phyloP scores from a whole-genome alignment of 2,797 vertebrate genomes.

The Cynodonichthys magdalenae region DNA sequence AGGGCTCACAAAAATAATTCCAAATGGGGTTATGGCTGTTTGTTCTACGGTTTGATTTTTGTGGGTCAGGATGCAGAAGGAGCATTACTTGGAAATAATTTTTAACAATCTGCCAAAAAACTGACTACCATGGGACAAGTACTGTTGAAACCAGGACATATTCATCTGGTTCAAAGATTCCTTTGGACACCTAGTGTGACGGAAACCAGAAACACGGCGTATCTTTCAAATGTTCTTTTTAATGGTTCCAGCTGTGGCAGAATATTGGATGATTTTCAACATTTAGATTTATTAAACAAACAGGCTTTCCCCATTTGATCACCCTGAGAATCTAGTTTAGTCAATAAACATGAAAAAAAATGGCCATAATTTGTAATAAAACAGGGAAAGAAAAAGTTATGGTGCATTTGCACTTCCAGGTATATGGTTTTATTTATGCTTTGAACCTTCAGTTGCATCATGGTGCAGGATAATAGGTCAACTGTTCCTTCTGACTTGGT shows the following conservation, averaged over 20 bases:
- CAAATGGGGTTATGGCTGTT: slow-evolving; percentile 71
- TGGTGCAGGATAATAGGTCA: slow-evolving; percentile 36
- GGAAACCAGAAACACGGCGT: slow-evolving; percentile 54
- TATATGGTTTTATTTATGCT: slow-evolving; percentile 47
- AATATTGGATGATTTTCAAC: slow-evolving; percentile 38
- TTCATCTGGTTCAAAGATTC: slow-evolving; percentile 74
- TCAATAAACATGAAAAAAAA: slow-evolving; percentile 19
- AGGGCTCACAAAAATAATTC: slow-evolving; percentile 71
- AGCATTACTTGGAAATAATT: slow-evolving; percentile 75
- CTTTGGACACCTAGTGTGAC: slow-evolving; percentile 71
- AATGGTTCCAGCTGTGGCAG: slow-evolving; percentile 46
- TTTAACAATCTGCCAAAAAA: slow-evolving; percentile 78
- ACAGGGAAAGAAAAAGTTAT: slow-evolving; percentile 24
- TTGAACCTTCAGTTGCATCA: slow-evolving; percentile 52
- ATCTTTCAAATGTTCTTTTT: slow-evolving; percentile 59
- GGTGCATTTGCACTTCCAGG: slow-evolving; percentile 32
- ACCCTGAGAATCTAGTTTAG: slow-evolving; percentile 24
- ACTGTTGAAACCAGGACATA: slow-evolving; percentile 75
- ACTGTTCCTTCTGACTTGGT: slow-evolving; percentile 30
- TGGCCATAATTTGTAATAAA: slow-evolving; percentile 12
- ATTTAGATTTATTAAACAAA: slow-evolving; percentile 40
- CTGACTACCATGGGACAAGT: slow-evolving; percentile 60
- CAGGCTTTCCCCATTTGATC: slow-evolving; percentile 42
- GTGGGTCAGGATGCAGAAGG: slow-evolving; percentile 76
- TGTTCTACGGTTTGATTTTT: slow-evolving; percentile 76